Conservation (phyloP, 92 coral and sea anemone genomes). For the Anthopleura xanthogrammica region DNA sequence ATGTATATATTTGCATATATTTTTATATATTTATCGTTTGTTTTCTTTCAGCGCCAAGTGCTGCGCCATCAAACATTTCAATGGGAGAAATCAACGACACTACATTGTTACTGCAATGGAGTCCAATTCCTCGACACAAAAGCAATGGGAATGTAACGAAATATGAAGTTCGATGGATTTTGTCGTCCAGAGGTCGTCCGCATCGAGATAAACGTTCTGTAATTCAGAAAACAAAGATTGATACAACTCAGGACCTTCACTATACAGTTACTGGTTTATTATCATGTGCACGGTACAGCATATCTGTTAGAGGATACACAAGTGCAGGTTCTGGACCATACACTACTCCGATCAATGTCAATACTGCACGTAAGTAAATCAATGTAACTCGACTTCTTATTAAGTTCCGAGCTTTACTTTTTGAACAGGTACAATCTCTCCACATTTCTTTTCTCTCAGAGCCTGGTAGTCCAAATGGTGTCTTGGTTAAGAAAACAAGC, state of each 20-base stretch:
- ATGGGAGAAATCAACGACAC: slow-evolving; percentile 5
- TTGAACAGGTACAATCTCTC: neutral
- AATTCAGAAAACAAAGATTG: neutral
- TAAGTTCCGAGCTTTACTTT: neutral
- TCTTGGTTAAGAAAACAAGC: neutral
- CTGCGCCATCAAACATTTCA: slow-evolving; percentile 7
- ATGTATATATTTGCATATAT: too few relatives aligned
- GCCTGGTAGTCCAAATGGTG: slow-evolving; percentile 2
- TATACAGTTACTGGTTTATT: slow-evolving; percentile 1
- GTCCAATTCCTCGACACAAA: neutral
- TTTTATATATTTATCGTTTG: neutral
- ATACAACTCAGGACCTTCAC: neutral
- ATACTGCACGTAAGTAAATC: slow-evolving; percentile 20
- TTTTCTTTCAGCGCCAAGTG: slow-evolving; percentile 8
- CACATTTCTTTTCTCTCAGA: neutral
- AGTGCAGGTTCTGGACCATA: slow-evolving; percentile 39
- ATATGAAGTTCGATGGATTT: slow-evolving; percentile 8
- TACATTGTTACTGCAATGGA: neutral
- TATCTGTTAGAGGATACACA: slow-evolving; percentile 46
- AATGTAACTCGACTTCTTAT: neutral
- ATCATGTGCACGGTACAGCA: slow-evolving; percentile 17
- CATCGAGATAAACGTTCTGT: slow-evolving; percentile 1
- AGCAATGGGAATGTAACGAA: slow-evolving; percentile 15
- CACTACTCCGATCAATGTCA: neutral
- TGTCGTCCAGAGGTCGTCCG: neutral